Evolutionary conservation across 1,140 invertebrate genomes (phyloP).

Genomic region (Papilio polyxenes): DNA sequence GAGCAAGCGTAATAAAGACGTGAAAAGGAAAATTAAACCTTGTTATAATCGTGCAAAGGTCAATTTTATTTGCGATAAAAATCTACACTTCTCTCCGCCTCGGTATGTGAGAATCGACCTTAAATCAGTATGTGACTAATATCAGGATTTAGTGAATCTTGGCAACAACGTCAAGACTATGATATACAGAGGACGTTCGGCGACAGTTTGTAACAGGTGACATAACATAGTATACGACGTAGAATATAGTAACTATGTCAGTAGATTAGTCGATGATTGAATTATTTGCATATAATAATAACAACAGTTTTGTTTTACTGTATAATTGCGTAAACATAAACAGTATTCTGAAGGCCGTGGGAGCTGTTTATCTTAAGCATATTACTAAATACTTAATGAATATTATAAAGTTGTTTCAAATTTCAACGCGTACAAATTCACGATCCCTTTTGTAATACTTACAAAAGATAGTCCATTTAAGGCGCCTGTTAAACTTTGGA

Average conservation of each 20-base stretch:
- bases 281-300: not conserved
- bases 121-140: not conserved
- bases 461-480: not conserved
- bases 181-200: not conserved
- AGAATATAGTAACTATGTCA: not conserved
- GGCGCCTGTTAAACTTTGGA: not conserved
- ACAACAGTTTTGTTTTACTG: too few relatives aligned
- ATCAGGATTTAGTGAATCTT: constrained; percentile 1
- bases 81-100: too few relatives aligned
- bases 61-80: too few relatives aligned
- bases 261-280: not conserved
- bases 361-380: not conserved
- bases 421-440: not conserved
- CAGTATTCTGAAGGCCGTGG: too few relatives aligned
- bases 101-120: not conserved
- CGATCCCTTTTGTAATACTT: not conserved
- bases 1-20: too few relatives aligned
- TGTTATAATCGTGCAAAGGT: too few relatives aligned
- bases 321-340: too few relatives aligned
- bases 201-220: constrained; percentile 5
- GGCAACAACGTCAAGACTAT: not conserved
- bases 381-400: not conserved
- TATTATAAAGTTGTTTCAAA: not conserved
- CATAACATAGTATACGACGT: too few relatives aligned
- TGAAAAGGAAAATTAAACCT: too few relatives aligned